Evolutionary conservation across 2,797 vertebrate species (phyloP).

Genomic region (Neomorphus geoffroyi): DNA sequence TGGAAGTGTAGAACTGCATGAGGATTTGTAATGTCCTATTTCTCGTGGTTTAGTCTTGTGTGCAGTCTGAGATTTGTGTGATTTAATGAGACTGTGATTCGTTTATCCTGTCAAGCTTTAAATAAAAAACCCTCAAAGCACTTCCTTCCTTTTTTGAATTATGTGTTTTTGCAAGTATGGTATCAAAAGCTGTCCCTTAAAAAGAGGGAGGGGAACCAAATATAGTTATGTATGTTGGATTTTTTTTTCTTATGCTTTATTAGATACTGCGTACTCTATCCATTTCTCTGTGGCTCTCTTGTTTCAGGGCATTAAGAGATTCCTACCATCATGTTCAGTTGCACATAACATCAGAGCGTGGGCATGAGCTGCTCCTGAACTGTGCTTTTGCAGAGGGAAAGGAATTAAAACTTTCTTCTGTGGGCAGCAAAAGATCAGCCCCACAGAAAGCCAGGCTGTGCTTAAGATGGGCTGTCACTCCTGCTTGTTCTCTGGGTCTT

Average conservation of each 20-base stretch:
- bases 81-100: slow-evolving; percentile 63
- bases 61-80: slow-evolving; percentile 40
- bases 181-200: slow-evolving; percentile 53
- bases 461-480: neutral
- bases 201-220: slow-evolving; percentile 6
- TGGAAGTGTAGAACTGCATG: slow-evolving; percentile 39
- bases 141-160: slow-evolving; percentile 67
- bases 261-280: neutral
- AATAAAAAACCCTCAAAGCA: slow-evolving; percentile 60
- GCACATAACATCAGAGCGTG: neutral
- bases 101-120: slow-evolving; percentile 69
- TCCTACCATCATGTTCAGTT: slow-evolving; percentile 7
- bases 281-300: neutral
- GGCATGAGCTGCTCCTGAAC: neutral
- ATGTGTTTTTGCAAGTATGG: slow-evolving; percentile 32
- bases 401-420: neutral
- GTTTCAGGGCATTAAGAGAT: neutral
- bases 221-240: neutral
- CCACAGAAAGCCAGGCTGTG: neutral
- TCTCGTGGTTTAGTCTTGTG: neutral
- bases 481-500: neutral
- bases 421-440: neutral
- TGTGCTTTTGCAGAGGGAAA: neutral
- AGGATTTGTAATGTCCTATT: slow-evolving; percentile 34
- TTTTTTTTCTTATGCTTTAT: slow-evolving; percentile 27